Conservation (phyloP, 1,140 invertebrate species). For the Aphelinus atriplicis region DNA sequence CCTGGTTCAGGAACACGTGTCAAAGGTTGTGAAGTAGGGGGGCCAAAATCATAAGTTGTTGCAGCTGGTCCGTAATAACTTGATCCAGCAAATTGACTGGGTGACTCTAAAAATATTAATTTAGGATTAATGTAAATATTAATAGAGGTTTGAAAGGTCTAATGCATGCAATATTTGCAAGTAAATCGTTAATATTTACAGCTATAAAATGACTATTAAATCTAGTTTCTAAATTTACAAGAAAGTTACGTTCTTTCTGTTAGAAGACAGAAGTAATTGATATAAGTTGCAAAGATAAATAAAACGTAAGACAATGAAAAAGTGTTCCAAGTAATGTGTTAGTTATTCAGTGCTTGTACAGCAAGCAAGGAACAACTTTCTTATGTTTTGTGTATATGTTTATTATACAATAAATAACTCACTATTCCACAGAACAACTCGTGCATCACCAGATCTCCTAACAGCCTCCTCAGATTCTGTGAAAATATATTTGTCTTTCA, state of each 20-base stretch:
- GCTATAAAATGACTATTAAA: no score
- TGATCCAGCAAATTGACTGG: slow-evolving; percentile 57
- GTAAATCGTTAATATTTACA: no score
- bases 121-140: slow-evolving; percentile 27
- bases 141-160: no score
- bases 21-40: slow-evolving; percentile 54
- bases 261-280: no score
- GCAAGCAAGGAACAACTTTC: no score
- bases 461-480: slow-evolving; percentile 81
- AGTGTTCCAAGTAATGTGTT: neutral
- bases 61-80: slow-evolving; percentile 57
- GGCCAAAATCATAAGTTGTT: slow-evolving; percentile 51
- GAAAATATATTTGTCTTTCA: slow-evolving; percentile 61
- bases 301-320: slow-evolving; percentile 1
- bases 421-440: slow-evolving; percentile 85
- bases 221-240: no score
- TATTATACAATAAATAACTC: slow-evolving; percentile 58
- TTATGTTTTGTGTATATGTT: no score
- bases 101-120: slow-evolving; percentile 44
- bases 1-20: slow-evolving; percentile 57
- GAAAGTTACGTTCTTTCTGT: no score
- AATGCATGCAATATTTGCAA: no score
- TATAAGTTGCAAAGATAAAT: no score
- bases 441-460: slow-evolving; percentile 77
- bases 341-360: neutral